Evolutionary conservation across 1,140 invertebrate species (phyloP), one percentile per base, ranked within the genome.

Genomic region (Stratiolaelaps scimitus): DNA sequence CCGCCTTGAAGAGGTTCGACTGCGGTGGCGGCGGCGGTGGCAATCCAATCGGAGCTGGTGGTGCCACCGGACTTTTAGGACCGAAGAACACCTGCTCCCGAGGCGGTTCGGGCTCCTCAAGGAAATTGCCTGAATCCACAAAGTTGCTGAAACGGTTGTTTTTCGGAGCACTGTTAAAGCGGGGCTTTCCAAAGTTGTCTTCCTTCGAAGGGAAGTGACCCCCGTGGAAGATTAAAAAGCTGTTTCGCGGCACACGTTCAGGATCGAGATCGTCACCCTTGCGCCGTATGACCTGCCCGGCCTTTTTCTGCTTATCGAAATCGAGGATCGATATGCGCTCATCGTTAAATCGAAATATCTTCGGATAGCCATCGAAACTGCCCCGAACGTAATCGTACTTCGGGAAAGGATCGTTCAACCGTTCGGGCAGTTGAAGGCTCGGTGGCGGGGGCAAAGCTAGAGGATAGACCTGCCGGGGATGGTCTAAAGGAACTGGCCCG

Each of bases 381-480:
- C 65, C 65, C 60, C 65, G 40, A 66, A 66, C 46, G 29, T 19
- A 47, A 66, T 66, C 40, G 65, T 66, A 66, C 40, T 66, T 56
- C 23, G 78, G 82, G 43, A 73, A 77, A 43, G 79, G 53, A 26
- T 60, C 26, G 26, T 60, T 60, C 15, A 60, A 17, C 81, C 64
- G 73, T 82, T 45, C n/a, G 15, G 45, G 43, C 17, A 65, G 65
- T 44, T 68, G 66, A 4, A 48, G 66, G 7, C 44, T 44, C 19
- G 43, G 67, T 30, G 46, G 67, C 43, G 68, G 46, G 20, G 70
- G 69, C 17, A 68, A 7, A 7, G 69, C 67, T 2, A 71, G 69
- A 28, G 72, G 65, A 17, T 66, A 56, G 19, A 53, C 53, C 19
- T 15, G 40, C 28, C 0, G 43, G 45, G 28, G 66, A 19, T 28